Percentiles rank a stretch among this genome's conserved stretches.
These are phyloP conservation scores for Enteromius argenteus DNA, from an alignment of 2,797 vertebrate genomes.

Conservation along the genomic window DNA sequence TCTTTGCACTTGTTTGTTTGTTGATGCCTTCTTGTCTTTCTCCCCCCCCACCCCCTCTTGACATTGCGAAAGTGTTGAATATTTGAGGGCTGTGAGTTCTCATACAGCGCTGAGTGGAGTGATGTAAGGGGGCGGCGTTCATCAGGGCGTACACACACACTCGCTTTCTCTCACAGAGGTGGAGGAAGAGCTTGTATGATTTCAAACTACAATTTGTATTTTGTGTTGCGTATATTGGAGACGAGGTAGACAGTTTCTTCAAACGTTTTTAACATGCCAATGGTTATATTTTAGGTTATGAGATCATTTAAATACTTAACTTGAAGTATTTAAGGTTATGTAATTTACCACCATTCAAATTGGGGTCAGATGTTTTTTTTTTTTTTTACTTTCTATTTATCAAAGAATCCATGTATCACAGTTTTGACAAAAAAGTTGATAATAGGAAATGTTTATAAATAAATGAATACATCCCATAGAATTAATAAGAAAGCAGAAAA, in stretches of 20 bases:
- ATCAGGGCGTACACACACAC: background rate
- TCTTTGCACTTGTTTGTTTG: conserved; percentile 64
- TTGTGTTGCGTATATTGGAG: background rate
- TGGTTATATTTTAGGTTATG: background rate
- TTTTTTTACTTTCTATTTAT: background rate
- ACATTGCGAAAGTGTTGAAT: conserved; percentile 68
- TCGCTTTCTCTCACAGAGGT: conserved; percentile 8
- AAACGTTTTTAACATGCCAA: background rate
- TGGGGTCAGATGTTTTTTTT: background rate
- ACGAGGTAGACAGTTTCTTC: background rate
- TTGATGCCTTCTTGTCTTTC: conserved; percentile 54
- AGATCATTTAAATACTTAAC: background rate
- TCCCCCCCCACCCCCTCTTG: conserved; percentile 6
- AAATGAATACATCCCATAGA: background rate
- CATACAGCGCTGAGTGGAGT: conserved; percentile 36
- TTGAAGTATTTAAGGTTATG: background rate
- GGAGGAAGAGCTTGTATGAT: conserved; percentile 19
- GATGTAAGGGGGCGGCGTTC: conserved; percentile 44
- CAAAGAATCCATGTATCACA: background rate
- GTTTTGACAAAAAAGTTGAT: background rate
- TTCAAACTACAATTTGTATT: background rate
- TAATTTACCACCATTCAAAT: background rate
- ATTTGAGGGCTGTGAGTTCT: conserved; percentile 64
- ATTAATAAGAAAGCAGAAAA: background rate
- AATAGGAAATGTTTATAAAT: background rate